Base-by-base conservation (phyloP, 92 coral and sea anemone species). In the Heteractis magnifica region DNA sequence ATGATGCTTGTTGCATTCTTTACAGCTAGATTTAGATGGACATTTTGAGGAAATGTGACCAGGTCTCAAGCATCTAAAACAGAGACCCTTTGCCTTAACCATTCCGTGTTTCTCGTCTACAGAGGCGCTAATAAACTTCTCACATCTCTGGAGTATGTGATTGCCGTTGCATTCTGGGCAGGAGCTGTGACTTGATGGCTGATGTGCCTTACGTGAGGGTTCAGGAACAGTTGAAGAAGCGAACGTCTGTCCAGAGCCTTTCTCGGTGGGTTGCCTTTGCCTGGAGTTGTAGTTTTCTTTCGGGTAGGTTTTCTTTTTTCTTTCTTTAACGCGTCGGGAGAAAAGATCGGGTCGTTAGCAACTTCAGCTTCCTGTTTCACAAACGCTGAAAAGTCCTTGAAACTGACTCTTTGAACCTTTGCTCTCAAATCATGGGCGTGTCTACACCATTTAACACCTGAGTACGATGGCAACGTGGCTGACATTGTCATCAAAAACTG, bases 11-110 rank as follows among this genome's bases (percentile, higher is more conserved):
- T 89, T 88, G 71, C 93, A 90, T 65, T 92, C 89, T 13, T 44
- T 55, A 51, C 96, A 90, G 73, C 65, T 88, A 3, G 74, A 19
- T 71, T 86, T 82, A 1, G 81, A 70, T 53, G 12, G 70, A 73
- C 95, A 89, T 56, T 65, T 78, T n/a, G 86, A 20, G 4, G 89
- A 90, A 74, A 90, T 26, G 84, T 90, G 93, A 70, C 93, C 91
- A 2, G 14, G 6, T 59, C 53, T 80, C 3, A 93, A 79, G 49
- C 96, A 93, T 12, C 91, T 77, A 21, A 79, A 87, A 77, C 90
- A 92, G 44, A 92, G 96, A 34, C 87, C 81, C 18, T 92, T 87
- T 50, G 19, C 6, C 19, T 50, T 72, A 44, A 90, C 71, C 10
- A 83, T 7, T 16, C 86, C 87, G 9, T 80, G 71, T 60, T 89